Conservation (phyloP, 2,888 invertebrate genomes). For the Coelopa pilipes region DNA sequence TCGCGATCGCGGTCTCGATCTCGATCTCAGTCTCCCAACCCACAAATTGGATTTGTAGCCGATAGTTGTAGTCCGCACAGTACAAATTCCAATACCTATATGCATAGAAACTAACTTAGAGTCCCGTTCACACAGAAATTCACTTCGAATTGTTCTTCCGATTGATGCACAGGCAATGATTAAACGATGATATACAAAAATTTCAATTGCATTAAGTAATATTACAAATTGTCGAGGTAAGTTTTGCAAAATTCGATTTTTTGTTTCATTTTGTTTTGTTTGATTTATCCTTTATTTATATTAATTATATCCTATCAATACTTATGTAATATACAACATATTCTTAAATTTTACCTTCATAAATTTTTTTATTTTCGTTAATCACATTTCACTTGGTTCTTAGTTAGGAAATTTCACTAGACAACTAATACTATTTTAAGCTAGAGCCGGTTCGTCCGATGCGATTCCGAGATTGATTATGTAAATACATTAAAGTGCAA, state of each 20-base stretch:
- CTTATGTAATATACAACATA: too few relatives aligned
- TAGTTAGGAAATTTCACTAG: too few relatives aligned
- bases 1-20: constrained; percentile 30
- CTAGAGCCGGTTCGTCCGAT: too few relatives aligned
- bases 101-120: constrained; percentile 15
- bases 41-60: constrained; percentile 59
- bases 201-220: constrained; percentile 39
- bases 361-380: constrained; percentile 2
- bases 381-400: too few relatives aligned
- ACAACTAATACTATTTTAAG: too few relatives aligned
- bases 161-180: constrained; percentile 29
- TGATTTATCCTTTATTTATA: constrained; percentile 26
- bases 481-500: too few relatives aligned
- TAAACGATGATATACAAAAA: constrained; percentile 31
- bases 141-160: neutral
- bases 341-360: constrained; percentile 18
- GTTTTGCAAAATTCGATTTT: constrained; percentile 60
- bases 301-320: neutral
- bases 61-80: constrained; percentile 57
- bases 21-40: constrained; percentile 23
- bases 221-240: constrained; percentile 60
- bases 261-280: constrained; percentile 46
- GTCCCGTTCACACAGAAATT: neutral
- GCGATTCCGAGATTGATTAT: too few relatives aligned
- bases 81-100: neutral